phyloP scores from a whole-genome alignment of 2,113 vertebrate genomes.

The Nothobranchius furzeri region DNA sequence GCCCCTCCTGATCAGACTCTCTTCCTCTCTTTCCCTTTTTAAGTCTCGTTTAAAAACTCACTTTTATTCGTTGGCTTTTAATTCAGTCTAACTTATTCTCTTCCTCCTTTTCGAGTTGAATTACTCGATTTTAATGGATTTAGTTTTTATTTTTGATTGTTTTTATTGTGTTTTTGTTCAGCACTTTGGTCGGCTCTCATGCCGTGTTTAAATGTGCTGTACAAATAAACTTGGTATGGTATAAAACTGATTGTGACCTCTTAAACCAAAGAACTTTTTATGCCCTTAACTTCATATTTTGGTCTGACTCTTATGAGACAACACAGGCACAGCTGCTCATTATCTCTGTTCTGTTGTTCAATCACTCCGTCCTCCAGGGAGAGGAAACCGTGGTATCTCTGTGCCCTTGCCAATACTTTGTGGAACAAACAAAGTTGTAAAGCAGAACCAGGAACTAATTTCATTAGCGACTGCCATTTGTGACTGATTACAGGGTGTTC shows the following conservation, averaged over 20 bases:
- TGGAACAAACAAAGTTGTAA: slow-evolving; percentile 81
- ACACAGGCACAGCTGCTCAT: slow-evolving; percentile 60
- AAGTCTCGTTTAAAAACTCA: no score
- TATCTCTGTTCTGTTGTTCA: slow-evolving; percentile 64
- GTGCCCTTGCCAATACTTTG: slow-evolving; percentile 79
- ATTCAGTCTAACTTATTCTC: no score
- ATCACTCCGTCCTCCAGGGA: slow-evolving; percentile 60
- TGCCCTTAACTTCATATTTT: slow-evolving; percentile 52
- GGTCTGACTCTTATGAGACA: slow-evolving; percentile 58
- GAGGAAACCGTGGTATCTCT: slow-evolving; percentile 65
- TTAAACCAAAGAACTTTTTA: slow-evolving; percentile 9
- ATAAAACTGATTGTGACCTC: background rate
- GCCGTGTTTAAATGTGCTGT: no score
- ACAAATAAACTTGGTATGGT: no score
- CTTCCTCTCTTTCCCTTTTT: no score
- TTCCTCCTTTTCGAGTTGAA: no score
- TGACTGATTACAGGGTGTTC: slow-evolving; percentile 81
- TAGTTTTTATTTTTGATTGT: no score
- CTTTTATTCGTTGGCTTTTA: no score
- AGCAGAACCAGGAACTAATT: slow-evolving; percentile 82
- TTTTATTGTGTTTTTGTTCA: no score
- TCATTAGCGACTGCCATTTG: slow-evolving; percentile 82
- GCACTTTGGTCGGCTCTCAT: no score
- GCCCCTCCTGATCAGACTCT: no score
- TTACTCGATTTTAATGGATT: no score